Evolutionary conservation across 1,140 invertebrate genomes (phyloP).

Genomic region (Pinna nobilis): DNA sequence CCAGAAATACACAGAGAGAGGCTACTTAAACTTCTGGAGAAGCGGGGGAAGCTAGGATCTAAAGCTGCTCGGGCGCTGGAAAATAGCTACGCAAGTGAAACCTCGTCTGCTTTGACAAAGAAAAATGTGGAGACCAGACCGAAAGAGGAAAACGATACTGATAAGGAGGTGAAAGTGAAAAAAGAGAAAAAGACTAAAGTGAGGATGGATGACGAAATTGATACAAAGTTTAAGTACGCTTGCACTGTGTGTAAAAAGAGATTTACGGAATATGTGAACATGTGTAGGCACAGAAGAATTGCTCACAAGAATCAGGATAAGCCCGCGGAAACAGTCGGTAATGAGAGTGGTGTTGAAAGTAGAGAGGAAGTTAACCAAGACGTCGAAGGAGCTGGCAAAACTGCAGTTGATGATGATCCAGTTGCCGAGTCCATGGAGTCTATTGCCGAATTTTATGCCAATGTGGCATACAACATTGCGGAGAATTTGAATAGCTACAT

Average conservation of each 20-base stretch:
- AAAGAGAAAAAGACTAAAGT: conserved; percentile 19
- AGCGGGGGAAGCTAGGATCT: conserved; percentile 27
- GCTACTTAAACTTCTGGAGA: conserved; percentile 34
- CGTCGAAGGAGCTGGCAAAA: too few relatives aligned
- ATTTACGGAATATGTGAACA: conserved; percentile 54
- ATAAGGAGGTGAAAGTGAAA: neutral
- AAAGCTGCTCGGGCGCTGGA: conserved; percentile 19
- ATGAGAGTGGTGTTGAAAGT: conserved; percentile 15
- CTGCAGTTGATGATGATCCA: too few relatives aligned
- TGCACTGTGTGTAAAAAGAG: conserved; percentile 57
- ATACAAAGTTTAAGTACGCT: conserved; percentile 33
- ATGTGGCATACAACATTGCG: conserved; percentile 54
- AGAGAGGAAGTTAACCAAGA: conserved; percentile 21
- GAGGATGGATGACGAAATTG: conserved; percentile 32
- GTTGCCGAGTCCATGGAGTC: conserved; percentile 31
- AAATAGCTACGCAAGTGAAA: conserved; percentile 21
- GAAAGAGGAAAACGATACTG: neutral
- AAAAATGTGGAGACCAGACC: neutral
- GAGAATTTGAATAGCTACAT: conserved; percentile 54
- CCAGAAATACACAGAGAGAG: conserved; percentile 46
- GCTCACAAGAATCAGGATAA: conserved; percentile 38
- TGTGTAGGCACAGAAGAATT: conserved; percentile 55
- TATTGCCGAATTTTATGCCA: conserved; percentile 49
- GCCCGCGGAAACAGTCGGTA: neutral
- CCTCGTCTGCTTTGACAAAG: neutral